These are phyloP conservation scores for Catharus ustulatus DNA, from an alignment of 2,797 vertebrate species.

Conservation along the genomic window DNA sequence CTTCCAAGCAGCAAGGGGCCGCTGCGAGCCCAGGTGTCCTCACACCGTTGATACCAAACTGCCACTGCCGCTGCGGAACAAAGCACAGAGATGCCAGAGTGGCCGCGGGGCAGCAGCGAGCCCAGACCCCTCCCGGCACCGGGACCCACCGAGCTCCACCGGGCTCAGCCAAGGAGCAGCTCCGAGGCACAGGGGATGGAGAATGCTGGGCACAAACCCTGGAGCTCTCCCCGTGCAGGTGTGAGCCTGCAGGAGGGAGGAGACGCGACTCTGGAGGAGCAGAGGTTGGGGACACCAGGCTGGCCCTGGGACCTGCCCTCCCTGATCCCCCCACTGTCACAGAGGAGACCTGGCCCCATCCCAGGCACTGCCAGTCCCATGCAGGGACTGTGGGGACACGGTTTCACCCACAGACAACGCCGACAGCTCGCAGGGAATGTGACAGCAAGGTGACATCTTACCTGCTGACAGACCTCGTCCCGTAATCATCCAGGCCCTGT, in stretches of 20 bases:
- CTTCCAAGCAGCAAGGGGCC: slow-evolving; percentile 82
- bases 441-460: slow-evolving; percentile 72
- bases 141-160: background rate
- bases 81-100: slow-evolving; percentile 83
- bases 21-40: slow-evolving; percentile 87
- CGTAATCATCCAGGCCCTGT: slow-evolving; percentile 87
- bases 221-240: rapidly evolving
- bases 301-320: background rate
- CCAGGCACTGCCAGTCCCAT: background rate
- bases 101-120: background rate
- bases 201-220: background rate
- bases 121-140: background rate
- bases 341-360: background rate
- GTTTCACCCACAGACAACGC: background rate
- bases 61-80: slow-evolving; percentile 92
- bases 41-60: slow-evolving; percentile 99
- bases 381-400: background rate
- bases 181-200: background rate
- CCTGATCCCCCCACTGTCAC: rapidly evolving
- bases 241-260: rapidly evolving
- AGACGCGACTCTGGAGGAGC: background rate
- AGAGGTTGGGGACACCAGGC: background rate
- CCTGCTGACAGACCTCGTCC: slow-evolving; percentile 88
- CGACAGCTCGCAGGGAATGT: background rate
- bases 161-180: background rate